phyloP scores from a whole-genome alignment of 1,140 invertebrate species.

The Pseudoatta argentina region DNA sequence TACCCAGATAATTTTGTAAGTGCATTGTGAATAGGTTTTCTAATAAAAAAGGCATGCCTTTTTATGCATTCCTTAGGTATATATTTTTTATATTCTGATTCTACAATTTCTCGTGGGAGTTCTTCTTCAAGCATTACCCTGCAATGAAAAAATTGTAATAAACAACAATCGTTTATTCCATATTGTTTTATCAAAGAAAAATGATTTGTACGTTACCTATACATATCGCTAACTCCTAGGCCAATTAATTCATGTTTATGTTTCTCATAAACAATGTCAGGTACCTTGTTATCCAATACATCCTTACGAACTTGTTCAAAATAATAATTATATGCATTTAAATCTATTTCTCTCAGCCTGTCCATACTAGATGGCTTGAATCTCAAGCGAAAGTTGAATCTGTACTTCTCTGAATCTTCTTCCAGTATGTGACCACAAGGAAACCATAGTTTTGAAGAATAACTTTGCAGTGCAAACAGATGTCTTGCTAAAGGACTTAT shows the following conservation, averaged over 20 bases:
- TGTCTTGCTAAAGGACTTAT: slow-evolving; percentile 92
- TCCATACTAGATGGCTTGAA: slow-evolving; percentile 90
- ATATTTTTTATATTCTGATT: slow-evolving; percentile 92
- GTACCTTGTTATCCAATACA: slow-evolving; percentile 92
- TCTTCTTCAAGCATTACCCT: slow-evolving; percentile 91
- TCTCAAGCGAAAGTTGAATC: slow-evolving; percentile 92
- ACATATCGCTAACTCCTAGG: slow-evolving; percentile 95
- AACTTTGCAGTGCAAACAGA: slow-evolving; percentile 91
- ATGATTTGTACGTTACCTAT: slow-evolving; percentile 83
- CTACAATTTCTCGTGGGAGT: slow-evolving; percentile 88
- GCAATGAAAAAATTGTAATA: slow-evolving; percentile 77
- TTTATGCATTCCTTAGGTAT: slow-evolving; percentile 92
- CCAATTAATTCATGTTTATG: slow-evolving; percentile 92
- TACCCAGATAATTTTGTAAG: slow-evolving; percentile 88
- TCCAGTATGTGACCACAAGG: slow-evolving; percentile 87
- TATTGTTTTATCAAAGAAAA: slow-evolving; percentile 10
- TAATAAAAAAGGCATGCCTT: slow-evolving; percentile 91
- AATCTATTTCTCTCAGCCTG: slow-evolving; percentile 90
- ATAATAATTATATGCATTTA: slow-evolving; percentile 93
- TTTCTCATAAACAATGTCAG: slow-evolving; percentile 91
- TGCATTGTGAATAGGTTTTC: slow-evolving; percentile 90
- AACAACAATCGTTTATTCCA: neutral
- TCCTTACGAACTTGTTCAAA: slow-evolving; percentile 94
- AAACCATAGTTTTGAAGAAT: slow-evolving; percentile 88
- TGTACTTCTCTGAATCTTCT: slow-evolving; percentile 84